A percentile compares a stretch with the other conserved stretches of the same genome.
phyloP scores from a whole-genome alignment of 1,140 invertebrate genomes.

The Idris sp. region DNA sequence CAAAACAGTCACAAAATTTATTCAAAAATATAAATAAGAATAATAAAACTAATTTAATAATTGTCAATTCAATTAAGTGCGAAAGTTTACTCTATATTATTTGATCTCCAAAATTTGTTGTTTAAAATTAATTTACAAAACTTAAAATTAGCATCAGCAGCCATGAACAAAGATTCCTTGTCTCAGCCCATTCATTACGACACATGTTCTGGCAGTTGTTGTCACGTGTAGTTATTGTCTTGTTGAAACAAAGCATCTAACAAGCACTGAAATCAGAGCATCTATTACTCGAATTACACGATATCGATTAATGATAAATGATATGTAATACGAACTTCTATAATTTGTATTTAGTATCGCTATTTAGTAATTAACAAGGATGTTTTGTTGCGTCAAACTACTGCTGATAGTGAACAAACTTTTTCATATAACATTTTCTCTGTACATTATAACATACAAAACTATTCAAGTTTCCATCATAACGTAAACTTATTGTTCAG shows the following conservation, averaged over 20 bases:
- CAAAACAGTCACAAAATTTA: too few relatives aligned
- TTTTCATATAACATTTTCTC: too few relatives aligned
- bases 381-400: too few relatives aligned
- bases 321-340: conserved; percentile 37
- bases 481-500: too few relatives aligned
- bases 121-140: neutral
- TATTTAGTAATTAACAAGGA: conserved; percentile 43
- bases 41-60: neutral
- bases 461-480: too few relatives aligned
- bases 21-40: neutral
- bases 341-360: neutral
- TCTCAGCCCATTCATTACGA: conserved; percentile 31
- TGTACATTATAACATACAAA: too few relatives aligned
- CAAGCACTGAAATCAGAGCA: conserved; percentile 52
- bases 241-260: conserved; percentile 48
- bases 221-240: conserved; percentile 35
- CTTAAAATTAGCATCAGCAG: too few relatives aligned
- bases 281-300: conserved; percentile 48
- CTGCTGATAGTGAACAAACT: too few relatives aligned
- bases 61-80: neutral
- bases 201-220: conserved; percentile 31
- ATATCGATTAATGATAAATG: conserved; percentile 49
- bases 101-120: conserved; percentile 1
- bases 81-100: neutral
- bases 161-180: too few relatives aligned